Percentiles rank a stretch among this genome's conserved stretches.
Evolutionary conservation across 2,888 invertebrate species (phyloP).

Genomic region (Mythimna vitellina): DNA sequence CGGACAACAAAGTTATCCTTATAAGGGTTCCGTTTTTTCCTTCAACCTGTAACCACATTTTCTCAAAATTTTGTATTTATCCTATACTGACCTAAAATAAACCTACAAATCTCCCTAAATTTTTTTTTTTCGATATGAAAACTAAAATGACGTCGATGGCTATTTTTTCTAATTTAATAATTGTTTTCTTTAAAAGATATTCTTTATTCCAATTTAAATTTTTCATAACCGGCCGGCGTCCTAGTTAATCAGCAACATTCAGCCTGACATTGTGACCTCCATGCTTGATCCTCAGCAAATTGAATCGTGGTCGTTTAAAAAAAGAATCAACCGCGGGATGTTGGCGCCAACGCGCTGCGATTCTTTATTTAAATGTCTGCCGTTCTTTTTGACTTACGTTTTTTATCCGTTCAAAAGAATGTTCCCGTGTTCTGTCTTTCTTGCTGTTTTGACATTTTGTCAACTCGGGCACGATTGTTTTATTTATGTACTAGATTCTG

Average conservation of each 20-base stretch:
- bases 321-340: conserved; percentile 86
- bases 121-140: no score
- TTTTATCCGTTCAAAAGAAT: conserved; percentile 68
- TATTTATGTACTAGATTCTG: conserved; percentile 23
- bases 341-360: conserved; percentile 89
- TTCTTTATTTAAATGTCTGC: conserved; percentile 87
- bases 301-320: conserved; percentile 85
- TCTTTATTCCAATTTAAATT: conserved; percentile 23
- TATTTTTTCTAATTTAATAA: neutral
- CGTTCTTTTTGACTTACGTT: conserved; percentile 66
- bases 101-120: no score
- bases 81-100: no score
- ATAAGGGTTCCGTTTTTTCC: no score
- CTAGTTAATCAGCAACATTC: conserved; percentile 65
- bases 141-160: no score
- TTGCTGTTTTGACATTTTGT: conserved; percentile 67
- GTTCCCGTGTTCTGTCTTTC: conserved; percentile 71
- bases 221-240: conserved; percentile 24
- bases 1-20: no score
- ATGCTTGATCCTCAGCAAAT: conserved; percentile 84
- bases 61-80: no score
- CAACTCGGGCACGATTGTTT: conserved; percentile 58
- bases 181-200: neutral
- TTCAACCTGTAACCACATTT: no score
- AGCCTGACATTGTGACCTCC: conserved; percentile 77